Percentiles rank a stretch among this genome's conserved stretches.
These are phyloP conservation scores for Centroberyx gerrardi DNA, from an alignment of 2,797 vertebrate species.

Conservation along the genomic window DNA sequence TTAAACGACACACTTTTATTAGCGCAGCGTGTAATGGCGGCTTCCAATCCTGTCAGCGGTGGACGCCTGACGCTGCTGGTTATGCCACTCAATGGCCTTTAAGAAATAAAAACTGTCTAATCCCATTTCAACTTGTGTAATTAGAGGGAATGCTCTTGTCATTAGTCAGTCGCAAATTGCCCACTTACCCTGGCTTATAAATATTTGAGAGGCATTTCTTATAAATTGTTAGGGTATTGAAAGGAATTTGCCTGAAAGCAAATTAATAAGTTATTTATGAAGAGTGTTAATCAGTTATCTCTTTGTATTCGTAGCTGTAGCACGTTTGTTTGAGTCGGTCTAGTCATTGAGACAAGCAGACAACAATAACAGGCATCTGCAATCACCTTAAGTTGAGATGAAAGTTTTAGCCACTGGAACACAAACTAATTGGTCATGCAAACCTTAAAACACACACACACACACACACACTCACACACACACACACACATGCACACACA, in stretches of 20 bases:
- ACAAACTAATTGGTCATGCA: constrained; percentile 5
- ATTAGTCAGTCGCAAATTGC: constrained; percentile 72
- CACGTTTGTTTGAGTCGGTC: constrained; percentile 25
- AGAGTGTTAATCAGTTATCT: constrained; percentile 60
- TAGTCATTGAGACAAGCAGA: constrained; percentile 15
- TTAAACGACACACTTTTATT: constrained; percentile 77
- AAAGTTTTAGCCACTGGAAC: constrained; percentile 31
- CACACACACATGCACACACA: background rate
- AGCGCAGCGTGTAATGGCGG: constrained; percentile 45
- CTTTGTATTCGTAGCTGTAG: constrained; percentile 32
- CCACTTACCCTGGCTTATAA: constrained; percentile 68
- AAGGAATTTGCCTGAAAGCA: constrained; percentile 72
- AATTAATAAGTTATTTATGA: constrained; percentile 78
- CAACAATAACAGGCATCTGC: background rate
- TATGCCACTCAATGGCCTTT: constrained; percentile 58
- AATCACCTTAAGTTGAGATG: background rate
- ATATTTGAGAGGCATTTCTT: constrained; percentile 67
- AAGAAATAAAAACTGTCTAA: constrained; percentile 63
- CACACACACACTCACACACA: background rate
- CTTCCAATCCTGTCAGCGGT: constrained; percentile 49
- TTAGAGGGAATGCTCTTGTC: constrained; percentile 66
- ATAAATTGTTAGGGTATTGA: constrained; percentile 61
- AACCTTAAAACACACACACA: background rate
- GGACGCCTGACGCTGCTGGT: constrained; percentile 43
- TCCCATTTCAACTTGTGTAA: constrained; percentile 80